Percentiles rank a stretch among this genome's conserved stretches.
Conservation (phyloP, 2,797 vertebrate genomes). For the Etheostoma perlongum region DNA sequence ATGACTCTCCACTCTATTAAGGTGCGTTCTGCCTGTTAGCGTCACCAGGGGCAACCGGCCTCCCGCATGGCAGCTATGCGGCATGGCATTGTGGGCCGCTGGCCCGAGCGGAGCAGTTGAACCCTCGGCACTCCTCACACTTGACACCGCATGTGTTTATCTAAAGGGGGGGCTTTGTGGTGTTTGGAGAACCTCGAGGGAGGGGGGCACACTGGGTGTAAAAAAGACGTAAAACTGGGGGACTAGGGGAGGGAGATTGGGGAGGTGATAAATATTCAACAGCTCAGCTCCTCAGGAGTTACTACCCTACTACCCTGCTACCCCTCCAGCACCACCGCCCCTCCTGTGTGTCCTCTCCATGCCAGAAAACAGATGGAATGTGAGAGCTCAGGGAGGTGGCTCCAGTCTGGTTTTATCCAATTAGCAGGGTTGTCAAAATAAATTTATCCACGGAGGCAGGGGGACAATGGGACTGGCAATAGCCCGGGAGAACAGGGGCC, state of each 20-base stretch:
- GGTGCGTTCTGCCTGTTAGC: conserved; percentile 99
- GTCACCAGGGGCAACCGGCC: conserved; percentile 97
- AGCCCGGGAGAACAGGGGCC: conserved; percentile 74
- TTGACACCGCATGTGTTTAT: conserved; percentile 99
- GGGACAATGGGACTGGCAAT: conserved; percentile 81
- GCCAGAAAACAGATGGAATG: conserved; percentile 89
- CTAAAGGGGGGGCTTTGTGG: conserved; percentile 90
- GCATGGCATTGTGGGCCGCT: conserved; percentile 89
- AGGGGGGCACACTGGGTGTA: conserved; percentile 82
- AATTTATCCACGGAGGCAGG: conserved; percentile 91
- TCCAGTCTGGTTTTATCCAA: conserved; percentile 94
- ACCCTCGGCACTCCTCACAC: conserved; percentile 93
- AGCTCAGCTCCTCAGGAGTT: conserved; percentile 81
- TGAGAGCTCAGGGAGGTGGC: conserved; percentile 89
- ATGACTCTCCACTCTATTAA: conserved; percentile 99
- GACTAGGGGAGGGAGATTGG: conserved; percentile 59
- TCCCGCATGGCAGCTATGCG: conserved; percentile 98
- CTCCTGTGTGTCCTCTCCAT: conserved; percentile 75
- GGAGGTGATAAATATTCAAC: conserved; percentile 95
- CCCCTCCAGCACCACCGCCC: conserved; percentile 46
- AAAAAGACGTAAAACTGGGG: conserved; percentile 81
- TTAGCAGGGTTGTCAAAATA: conserved; percentile 99
- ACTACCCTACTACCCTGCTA: conserved; percentile 63
- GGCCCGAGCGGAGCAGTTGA: conserved; percentile 92
- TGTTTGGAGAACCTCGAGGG: conserved; percentile 84